Evolutionary conservation across 2,888 invertebrate genomes (phyloP).

Genomic region (Lasioglossum villosulum): DNA sequence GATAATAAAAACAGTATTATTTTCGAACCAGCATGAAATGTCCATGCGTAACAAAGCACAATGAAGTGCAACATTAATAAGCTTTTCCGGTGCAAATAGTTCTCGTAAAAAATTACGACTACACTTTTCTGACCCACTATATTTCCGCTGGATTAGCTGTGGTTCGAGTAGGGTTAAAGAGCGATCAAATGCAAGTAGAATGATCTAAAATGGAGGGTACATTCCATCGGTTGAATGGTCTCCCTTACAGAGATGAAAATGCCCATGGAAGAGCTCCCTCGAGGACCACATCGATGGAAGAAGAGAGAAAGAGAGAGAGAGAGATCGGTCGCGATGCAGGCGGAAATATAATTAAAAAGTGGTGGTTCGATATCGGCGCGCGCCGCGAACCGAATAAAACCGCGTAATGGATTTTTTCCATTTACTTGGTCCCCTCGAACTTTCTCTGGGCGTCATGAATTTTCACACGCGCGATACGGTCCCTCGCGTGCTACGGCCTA

Average conservation of each 20-base stretch:
- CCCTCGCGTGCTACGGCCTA: not conserved
- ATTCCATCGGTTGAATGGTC: constrained; percentile 39
- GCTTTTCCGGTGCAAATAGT: not conserved
- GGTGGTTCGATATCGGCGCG: constrained; percentile 35
- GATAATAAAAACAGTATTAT: not conserved
- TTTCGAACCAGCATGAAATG: not conserved
- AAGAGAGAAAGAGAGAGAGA: not conserved
- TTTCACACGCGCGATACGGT: constrained; percentile 46
- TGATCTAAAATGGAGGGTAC: not conserved
- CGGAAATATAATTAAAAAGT: constrained; percentile 61
- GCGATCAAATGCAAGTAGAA: not conserved
- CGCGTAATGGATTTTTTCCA: constrained; percentile 67
- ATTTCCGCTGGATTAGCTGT: not conserved
- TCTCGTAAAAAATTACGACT: not conserved
- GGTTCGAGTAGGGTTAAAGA: not conserved
- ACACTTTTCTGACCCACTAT: not conserved
- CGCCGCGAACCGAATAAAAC: constrained; percentile 44
- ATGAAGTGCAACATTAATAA: not conserved
- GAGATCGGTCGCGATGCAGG: not conserved
- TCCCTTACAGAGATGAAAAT: constrained; percentile 31
- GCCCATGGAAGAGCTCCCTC: constrained; percentile 13
- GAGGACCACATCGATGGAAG: not conserved
- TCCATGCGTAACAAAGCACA: not conserved
- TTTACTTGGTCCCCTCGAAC: constrained; percentile 48
- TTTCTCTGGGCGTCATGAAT: constrained; percentile 50